Evolutionary conservation across 2,113 vertebrate genomes (phyloP).

Genomic region (Puffinus mauretanicus): DNA sequence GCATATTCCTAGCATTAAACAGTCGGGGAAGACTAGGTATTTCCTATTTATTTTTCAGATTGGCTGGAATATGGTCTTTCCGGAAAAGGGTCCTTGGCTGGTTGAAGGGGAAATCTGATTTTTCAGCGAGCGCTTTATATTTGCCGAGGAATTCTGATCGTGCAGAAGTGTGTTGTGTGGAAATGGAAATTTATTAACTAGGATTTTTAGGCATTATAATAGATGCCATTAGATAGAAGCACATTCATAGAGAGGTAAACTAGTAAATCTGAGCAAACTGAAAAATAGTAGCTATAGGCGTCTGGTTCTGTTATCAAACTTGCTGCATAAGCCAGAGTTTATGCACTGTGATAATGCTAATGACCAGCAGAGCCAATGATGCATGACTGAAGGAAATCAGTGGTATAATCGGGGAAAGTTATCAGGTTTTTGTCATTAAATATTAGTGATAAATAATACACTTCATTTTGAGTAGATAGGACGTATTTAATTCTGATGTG

Average conservation of each 20-base stretch:
- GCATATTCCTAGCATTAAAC: not conserved
- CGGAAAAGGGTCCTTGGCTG: slow-evolving; percentile 10
- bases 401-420: slow-evolving; percentile 74
- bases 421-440: slow-evolving; percentile 80
- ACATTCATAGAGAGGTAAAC: slow-evolving; percentile 38
- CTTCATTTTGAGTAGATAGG: slow-evolving; percentile 74
- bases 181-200: slow-evolving; percentile 56
- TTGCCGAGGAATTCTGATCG: slow-evolving; percentile 28
- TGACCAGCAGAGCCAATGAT: slow-evolving; percentile 72
- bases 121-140: slow-evolving; percentile 43
- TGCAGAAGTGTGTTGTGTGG: slow-evolving; percentile 21
- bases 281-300: slow-evolving; percentile 68
- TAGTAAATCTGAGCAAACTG: slow-evolving; percentile 66
- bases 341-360: slow-evolving; percentile 79
- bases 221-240: slow-evolving; percentile 61
- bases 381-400: slow-evolving; percentile 75
- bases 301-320: slow-evolving; percentile 75
- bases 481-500: slow-evolving; percentile 78
- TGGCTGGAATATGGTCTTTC: slow-evolving; percentile 35
- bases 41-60: slow-evolving; percentile 67
- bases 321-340: slow-evolving; percentile 76
- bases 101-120: slow-evolving; percentile 43
- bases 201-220: slow-evolving; percentile 69
- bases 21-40: slow-evolving; percentile 20
- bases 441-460: slow-evolving; percentile 81